phyloP scores from a whole-genome alignment of 30 jellyfish, hydroid and myxozoan species.

The Aurelia sp. region DNA sequence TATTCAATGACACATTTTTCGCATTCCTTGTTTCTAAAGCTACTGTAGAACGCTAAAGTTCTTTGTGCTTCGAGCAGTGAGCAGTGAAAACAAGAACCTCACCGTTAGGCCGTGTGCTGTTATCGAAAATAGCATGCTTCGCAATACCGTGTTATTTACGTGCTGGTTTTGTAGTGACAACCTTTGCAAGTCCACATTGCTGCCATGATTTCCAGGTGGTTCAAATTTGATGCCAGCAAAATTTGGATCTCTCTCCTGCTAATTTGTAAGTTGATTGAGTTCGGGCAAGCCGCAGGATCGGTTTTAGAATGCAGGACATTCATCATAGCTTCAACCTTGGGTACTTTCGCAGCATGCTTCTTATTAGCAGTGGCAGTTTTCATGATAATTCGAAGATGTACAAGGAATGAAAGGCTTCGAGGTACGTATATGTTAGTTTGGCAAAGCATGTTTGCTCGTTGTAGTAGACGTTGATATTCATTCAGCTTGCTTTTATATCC shows the following conservation, averaged over 20 bases:
- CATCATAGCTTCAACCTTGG: slow-evolving; percentile 55
- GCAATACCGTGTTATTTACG: slow-evolving; percentile 13
- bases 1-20: slow-evolving; percentile 58
- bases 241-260: neutral
- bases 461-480: too few relatives aligned
- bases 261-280: slow-evolving; percentile 1
- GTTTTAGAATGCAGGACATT: slow-evolving; percentile 34
- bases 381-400: slow-evolving; percentile 11
- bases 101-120: slow-evolving; percentile 7
- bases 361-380: slow-evolving; percentile 19
- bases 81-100: slow-evolving; percentile 49
- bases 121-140: slow-evolving; percentile 20
- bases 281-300: slow-evolving; percentile 11
- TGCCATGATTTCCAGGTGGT: slow-evolving; percentile 51
- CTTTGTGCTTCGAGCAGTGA: slow-evolving; percentile 60
- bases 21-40: slow-evolving; percentile 52
- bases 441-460: too few relatives aligned
- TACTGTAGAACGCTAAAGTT: slow-evolving; percentile 40
- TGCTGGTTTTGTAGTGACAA: neutral
- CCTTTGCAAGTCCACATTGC: neutral
- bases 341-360: slow-evolving; percentile 57
- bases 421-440: slow-evolving; percentile 4
- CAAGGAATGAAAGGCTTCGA: slow-evolving; percentile 5
- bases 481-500: too few relatives aligned
- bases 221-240: neutral